Conservation (phyloP, 2,797 vertebrate genomes). For the Bradypodion ventrale region DNA sequence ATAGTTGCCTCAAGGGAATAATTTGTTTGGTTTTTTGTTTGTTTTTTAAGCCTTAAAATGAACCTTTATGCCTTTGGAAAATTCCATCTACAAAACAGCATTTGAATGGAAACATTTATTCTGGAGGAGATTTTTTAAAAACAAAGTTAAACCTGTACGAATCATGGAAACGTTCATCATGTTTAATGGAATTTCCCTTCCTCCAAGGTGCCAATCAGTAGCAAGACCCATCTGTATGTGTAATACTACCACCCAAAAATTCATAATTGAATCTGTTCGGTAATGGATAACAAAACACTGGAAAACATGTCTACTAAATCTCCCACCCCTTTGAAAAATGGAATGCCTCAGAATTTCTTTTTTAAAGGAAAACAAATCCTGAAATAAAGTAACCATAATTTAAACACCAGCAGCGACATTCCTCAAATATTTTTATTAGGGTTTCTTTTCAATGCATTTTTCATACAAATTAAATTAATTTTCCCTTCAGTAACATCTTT, state of each 20-base stretch:
- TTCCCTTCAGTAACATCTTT: constrained; percentile 49
- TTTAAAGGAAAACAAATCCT: constrained; percentile 58
- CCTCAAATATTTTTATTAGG: constrained; percentile 57
- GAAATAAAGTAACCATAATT: constrained; percentile 37
- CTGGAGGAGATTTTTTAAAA: constrained; percentile 68
- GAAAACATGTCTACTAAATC: constrained; percentile 48
- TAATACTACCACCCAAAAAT: constrained; percentile 62
- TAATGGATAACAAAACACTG: constrained; percentile 63
- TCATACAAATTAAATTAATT: constrained; percentile 49
- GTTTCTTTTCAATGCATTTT: constrained; percentile 59
- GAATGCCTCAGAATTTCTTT: constrained; percentile 62
- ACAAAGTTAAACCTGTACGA: constrained; percentile 62
- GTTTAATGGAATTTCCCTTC: constrained; percentile 60
- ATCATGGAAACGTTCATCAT: constrained; percentile 66
- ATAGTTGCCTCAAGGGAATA: constrained; percentile 15
- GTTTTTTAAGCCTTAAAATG: constrained; percentile 60
- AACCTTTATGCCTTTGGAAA: constrained; percentile 68
- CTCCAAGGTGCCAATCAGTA: constrained; percentile 64
- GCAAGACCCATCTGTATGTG: constrained; percentile 69
- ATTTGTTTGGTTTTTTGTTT: no score
- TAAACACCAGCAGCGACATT: constrained; percentile 55
- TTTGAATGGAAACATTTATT: constrained; percentile 70
- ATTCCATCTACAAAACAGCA: constrained; percentile 63
- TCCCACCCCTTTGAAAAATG: constrained; percentile 43
- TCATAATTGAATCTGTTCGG: constrained; percentile 61